Conservation (phyloP, 1,140 invertebrate genomes). For the Aricia agestis region DNA sequence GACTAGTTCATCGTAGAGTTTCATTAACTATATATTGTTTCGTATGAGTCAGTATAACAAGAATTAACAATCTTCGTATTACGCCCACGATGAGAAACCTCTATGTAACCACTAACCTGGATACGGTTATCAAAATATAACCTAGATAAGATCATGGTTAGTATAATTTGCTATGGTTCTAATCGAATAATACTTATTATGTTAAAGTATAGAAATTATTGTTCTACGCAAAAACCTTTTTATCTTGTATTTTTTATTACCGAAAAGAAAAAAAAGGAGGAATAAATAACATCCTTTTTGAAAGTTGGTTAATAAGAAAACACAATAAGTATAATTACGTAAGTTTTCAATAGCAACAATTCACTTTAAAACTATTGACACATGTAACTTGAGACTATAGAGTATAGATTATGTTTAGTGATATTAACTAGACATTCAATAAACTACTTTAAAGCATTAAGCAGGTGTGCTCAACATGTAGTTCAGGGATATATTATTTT, state of each 20-base stretch:
- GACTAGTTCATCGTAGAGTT: background rate
- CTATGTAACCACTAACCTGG: background rate
- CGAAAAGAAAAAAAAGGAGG: too few species aligned
- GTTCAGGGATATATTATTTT: background rate
- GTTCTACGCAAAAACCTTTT: too few species aligned
- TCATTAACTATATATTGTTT: background rate
- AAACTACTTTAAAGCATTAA: background rate
- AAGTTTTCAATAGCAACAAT: background rate
- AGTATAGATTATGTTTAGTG: background rate
- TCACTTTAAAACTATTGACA: background rate
- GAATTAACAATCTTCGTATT: background rate
- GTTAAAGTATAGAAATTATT: too few species aligned
- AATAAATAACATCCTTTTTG: too few species aligned
- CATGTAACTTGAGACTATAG: background rate
- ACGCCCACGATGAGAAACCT: background rate
- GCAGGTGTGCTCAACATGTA: background rate
- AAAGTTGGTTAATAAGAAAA: too few species aligned
- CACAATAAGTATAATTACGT: too few species aligned
- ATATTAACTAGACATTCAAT: background rate
- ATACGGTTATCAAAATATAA: background rate
- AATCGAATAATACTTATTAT: too few species aligned
- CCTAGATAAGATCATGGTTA: background rate
- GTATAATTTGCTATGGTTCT: too few species aligned
- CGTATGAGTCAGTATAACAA: background rate
- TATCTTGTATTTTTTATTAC: too few species aligned